Conservation (phyloP, 2,797 vertebrate species). For the Cyclura pinguis region DNA sequence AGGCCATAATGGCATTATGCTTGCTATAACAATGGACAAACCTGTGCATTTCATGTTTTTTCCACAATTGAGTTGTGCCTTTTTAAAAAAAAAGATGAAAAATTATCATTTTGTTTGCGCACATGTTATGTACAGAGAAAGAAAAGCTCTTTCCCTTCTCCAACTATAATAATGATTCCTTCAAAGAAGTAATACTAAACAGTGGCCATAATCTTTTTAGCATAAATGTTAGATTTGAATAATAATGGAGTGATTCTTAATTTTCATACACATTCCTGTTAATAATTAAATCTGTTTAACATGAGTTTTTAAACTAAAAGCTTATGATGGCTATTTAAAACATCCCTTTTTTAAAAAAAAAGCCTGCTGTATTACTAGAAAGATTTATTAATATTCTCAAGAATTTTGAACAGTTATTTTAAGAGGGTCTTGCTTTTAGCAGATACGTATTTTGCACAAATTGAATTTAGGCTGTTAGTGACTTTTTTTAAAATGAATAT, state of each 20-base stretch:
- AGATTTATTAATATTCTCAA: conserved; percentile 81
- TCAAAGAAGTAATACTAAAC: conserved; percentile 27
- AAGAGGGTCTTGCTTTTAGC: conserved; percentile 60
- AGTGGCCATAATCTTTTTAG: conserved; percentile 28
- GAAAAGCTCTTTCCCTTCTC: conserved; percentile 31
- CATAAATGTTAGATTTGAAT: conserved; percentile 69
- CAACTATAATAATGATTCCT: conserved; percentile 36
- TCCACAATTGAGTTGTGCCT: too few species aligned
- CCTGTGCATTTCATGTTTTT: too few species aligned
- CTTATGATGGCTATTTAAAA: conserved; percentile 79
- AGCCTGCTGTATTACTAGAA: conserved; percentile 72
- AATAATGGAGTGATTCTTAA: conserved; percentile 77
- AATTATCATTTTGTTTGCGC: background rate
- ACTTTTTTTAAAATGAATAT: conserved; percentile 66
- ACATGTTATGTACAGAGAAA: background rate
- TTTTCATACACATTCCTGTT: conserved; percentile 76
- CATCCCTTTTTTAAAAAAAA: conserved; percentile 53
- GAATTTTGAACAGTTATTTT: conserved; percentile 67
- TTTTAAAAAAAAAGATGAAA: background rate
- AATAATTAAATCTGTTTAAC: conserved; percentile 81
- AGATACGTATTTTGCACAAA: conserved; percentile 69
- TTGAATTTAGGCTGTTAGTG: conserved; percentile 71
- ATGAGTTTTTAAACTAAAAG: conserved; percentile 79
- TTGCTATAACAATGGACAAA: background rate
- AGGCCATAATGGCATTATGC: too few species aligned